Percentiles rank a stretch among this genome's conserved stretches.
These are phyloP conservation scores for Oenanthe oenanthe DNA, from an alignment of 2,113 vertebrate species.

Conservation along the genomic window DNA sequence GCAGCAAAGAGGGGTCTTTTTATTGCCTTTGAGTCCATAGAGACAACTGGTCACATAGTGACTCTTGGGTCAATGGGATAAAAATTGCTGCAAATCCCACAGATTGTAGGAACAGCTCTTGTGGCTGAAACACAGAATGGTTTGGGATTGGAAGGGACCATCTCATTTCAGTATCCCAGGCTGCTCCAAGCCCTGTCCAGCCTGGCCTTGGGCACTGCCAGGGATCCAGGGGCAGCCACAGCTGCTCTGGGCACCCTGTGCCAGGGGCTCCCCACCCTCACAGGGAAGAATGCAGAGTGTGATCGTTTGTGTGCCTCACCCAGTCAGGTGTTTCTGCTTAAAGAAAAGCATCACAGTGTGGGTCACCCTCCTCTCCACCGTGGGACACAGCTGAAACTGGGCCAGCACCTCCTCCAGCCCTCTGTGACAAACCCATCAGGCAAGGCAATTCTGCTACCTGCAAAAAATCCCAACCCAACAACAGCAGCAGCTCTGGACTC, in stretches of 20 bases:
- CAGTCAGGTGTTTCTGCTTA: not conserved
- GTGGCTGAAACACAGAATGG: not conserved
- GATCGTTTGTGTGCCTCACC: fast-evolving
- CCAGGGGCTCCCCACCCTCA: fast-evolving
- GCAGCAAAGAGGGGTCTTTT: not conserved
- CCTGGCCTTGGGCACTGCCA: not conserved
- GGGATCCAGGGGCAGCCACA: not conserved
- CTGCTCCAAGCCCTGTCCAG: not conserved
- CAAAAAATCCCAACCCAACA: not conserved
- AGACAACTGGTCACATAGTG: not conserved
- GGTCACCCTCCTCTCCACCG: not conserved
- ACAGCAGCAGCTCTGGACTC: not conserved
- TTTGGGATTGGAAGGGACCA: not conserved
- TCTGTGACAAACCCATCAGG: not conserved
- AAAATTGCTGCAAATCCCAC: not conserved
- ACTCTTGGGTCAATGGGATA: not conserved
- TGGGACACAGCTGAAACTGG: not conserved
- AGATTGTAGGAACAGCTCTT: not conserved
- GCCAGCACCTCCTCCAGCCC: not conserved
- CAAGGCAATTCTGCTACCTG: not conserved
- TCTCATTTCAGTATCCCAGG: fast-evolving
- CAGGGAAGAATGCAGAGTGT: too few species aligned
- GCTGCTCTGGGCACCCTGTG: not conserved
- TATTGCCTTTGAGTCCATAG: not conserved
- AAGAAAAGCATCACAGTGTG: not conserved